Base-by-base conservation (phyloP, 2,797 vertebrate species). In the Microctenopoma steveboyesi region DNA sequence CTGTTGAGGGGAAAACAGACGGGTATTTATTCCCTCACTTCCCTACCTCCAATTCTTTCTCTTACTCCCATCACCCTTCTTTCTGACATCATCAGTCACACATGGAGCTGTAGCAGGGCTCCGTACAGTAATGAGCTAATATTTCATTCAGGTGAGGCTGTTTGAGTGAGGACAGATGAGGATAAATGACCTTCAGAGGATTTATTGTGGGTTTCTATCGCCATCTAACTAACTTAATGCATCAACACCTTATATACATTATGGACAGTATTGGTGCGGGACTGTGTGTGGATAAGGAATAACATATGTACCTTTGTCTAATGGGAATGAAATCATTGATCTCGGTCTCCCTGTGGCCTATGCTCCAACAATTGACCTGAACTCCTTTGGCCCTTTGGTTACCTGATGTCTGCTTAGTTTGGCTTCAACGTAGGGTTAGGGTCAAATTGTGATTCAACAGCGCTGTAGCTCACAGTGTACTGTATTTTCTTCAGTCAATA, bases 1-100 rank as follows among this genome's bases (percentile, higher is more conserved):
- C 77, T 89, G 84, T 85, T 80, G 78, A 83, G 76, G 79, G 83
- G 74, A 76, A 89, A 90, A 91, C 87, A 90, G 83, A 79, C 68
- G 49, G 58, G 54, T 84, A 80, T 89, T 91, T 87, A 88, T 91
- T 80, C 74, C 55, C 39, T 81, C 28, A 35, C 73, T 79, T 60
- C 60, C 56, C 72, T 69, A 45, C 80, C 81, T 74, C 68, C 66
- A 52, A n/a, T 59, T 22, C 61, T 73, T 52, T 65, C 50, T 57
- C 55, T 69, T 51, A 14, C 47, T 69, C n/a, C 59, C 50, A 53
- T 55, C 69, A 59, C 61, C 61, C 15, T 51, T 72, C 28, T 69
- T 65, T 77, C 49, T 78, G 47, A 40, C 59, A 72, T 73, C 27
- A 64, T 62, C 49, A 73, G 60, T 76, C 60, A 67, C 62, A 76